Conservation (phyloP, 2,888 invertebrate genomes). For the Tetragnatha montana region DNA sequence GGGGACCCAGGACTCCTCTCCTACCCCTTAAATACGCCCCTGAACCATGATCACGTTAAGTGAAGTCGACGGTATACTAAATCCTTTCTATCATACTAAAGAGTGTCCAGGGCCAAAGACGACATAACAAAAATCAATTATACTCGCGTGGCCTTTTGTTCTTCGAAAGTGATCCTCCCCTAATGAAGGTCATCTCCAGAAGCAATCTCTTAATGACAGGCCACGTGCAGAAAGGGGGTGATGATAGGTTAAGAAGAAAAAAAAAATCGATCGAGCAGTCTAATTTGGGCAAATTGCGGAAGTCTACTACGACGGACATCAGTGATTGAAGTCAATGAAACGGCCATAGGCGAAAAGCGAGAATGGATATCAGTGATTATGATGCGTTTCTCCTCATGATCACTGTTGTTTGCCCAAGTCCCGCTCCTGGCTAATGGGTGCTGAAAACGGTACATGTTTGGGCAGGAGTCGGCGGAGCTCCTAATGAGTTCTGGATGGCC, state of each 20-base stretch:
- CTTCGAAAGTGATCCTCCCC: not conserved
- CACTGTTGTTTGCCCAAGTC: slow-evolving; percentile 6
- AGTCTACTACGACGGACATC: slow-evolving; percentile 4
- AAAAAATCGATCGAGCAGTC: slow-evolving; percentile 2
- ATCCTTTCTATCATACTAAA: no score
- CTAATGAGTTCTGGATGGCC: not conserved
- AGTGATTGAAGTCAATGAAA: slow-evolving; percentile 24
- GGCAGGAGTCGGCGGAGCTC: not conserved
- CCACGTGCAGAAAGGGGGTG: not conserved
- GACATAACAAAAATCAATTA: not conserved
- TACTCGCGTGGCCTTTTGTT: not conserved
- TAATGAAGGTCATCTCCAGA: not conserved
- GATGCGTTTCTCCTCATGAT: slow-evolving; percentile 5
- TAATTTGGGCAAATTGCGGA: slow-evolving; percentile 38
- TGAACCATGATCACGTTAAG: no score
- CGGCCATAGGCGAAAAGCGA: slow-evolving; percentile 14
- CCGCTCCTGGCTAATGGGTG: slow-evolving; percentile 5
- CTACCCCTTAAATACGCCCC: no score
- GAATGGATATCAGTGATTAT: slow-evolving; percentile 40
- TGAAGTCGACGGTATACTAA: no score
- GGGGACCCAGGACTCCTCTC: no score
- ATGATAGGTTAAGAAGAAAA: not conserved
- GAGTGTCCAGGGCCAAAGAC: no score
- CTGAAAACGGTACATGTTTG: not conserved
- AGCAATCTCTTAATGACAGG: not conserved